phyloP scores from a whole-genome alignment of 2,888 invertebrate species.

The Tyria jacobaeae region DNA sequence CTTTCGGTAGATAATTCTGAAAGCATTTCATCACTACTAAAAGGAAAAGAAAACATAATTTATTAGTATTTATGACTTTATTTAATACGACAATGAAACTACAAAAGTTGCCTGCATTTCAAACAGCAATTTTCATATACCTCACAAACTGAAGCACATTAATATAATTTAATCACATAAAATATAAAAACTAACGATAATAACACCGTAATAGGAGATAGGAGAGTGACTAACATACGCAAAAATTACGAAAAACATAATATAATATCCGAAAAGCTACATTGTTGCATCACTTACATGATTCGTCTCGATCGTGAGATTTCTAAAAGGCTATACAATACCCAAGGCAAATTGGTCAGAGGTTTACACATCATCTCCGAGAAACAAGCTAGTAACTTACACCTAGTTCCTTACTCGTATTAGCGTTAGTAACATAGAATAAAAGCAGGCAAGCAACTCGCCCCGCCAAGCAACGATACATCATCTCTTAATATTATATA shows the following conservation, averaged over 20 bases:
- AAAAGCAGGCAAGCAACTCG: slow-evolving; percentile 77
- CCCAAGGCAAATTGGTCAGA: slow-evolving; percentile 87
- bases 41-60: slow-evolving; percentile 50
- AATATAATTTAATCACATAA: slow-evolving; percentile 68
- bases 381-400: slow-evolving; percentile 82
- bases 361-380: slow-evolving; percentile 79
- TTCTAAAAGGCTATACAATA: slow-evolving; percentile 85
- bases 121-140: slow-evolving; percentile 81
- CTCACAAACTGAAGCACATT: slow-evolving; percentile 85
- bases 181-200: slow-evolving; percentile 78
- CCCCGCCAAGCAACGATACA: slow-evolving; percentile 73
- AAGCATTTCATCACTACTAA: not conserved
- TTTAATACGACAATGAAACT: slow-evolving; percentile 87
- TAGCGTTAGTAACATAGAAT: slow-evolving; percentile 71
- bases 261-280: slow-evolving; percentile 76
- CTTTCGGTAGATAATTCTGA: too few species aligned
- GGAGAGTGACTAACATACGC: slow-evolving; percentile 84
- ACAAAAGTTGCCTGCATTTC: slow-evolving; percentile 86
- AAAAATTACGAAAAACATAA: slow-evolving; percentile 73
- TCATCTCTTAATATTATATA: slow-evolving; percentile 79
- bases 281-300: slow-evolving; percentile 80
- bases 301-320: slow-evolving; percentile 79
- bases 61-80: slow-evolving; percentile 85
- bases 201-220: slow-evolving; percentile 76
- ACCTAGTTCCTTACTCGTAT: slow-evolving; percentile 73